phyloP scores from a whole-genome alignment of 1,140 invertebrate genomes.

The Tenebrio molitor region DNA sequence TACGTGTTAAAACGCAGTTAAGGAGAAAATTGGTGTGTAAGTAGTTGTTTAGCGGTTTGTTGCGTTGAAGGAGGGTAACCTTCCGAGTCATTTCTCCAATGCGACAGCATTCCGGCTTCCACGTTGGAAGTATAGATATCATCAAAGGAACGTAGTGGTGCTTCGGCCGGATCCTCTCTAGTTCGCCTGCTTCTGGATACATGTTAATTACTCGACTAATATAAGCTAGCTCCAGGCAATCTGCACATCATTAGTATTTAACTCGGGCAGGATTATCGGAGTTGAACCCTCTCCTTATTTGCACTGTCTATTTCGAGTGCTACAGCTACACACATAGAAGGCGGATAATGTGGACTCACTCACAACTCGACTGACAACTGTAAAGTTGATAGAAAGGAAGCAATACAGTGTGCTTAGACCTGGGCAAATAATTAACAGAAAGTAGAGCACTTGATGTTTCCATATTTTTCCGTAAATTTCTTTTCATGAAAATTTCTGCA shows the following conservation, averaged over 20 bases:
- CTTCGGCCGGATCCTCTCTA: slow-evolving; percentile 31
- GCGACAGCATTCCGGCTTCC: slow-evolving; percentile 25
- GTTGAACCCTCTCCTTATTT: slow-evolving; percentile 42
- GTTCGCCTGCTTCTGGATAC: slow-evolving; percentile 46
- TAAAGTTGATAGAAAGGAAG: background rate
- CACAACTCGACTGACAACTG: slow-evolving; percentile 8
- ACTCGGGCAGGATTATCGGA: slow-evolving; percentile 50
- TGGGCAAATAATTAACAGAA: slow-evolving; percentile 22
- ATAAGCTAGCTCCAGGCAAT: slow-evolving; percentile 52
- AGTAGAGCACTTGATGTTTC: background rate
- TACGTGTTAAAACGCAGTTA: slow-evolving; percentile 21
- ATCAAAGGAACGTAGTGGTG: slow-evolving; percentile 27
- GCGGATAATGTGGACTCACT: slow-evolving; percentile 28
- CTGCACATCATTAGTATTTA: slow-evolving; percentile 56
- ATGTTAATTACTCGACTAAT: slow-evolving; percentile 55
- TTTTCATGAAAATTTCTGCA: slow-evolving; percentile 7
- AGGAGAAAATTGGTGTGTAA: slow-evolving; percentile 26
- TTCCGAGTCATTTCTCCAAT: slow-evolving; percentile 34
- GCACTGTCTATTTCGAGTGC: slow-evolving; percentile 36
- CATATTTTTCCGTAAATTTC: slow-evolving; percentile 15
- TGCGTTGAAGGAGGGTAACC: slow-evolving; percentile 20
- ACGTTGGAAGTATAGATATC: slow-evolving; percentile 37
- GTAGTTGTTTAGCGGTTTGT: slow-evolving; percentile 38
- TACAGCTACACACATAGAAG: background rate
- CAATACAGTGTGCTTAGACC: background rate